A percentile compares a stretch with the other conserved stretches of the same genome.
phyloP scores from a whole-genome alignment of 2,113 vertebrate species.

The Aspiorhynchus laticeps region DNA sequence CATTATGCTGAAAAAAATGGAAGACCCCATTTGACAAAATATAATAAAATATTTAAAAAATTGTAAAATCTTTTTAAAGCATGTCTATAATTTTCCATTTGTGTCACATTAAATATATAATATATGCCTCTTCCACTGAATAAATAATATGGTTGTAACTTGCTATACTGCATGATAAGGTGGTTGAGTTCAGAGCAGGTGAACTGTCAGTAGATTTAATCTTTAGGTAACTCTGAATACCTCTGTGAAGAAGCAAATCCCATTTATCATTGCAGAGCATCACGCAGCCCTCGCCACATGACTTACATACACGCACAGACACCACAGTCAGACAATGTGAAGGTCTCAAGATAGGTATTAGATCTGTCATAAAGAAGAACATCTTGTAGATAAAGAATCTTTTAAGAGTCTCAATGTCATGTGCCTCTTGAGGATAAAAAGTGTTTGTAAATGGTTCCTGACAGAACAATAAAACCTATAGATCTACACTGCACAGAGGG shows the following conservation, averaged over 20 bases:
- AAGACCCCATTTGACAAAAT: not conserved
- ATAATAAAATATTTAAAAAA: not conserved
- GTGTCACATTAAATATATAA: not conserved
- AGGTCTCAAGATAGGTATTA: conserved; percentile 49
- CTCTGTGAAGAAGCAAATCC: conserved; percentile 37
- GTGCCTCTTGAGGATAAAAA: conserved; percentile 1
- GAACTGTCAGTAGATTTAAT: conserved; percentile 31
- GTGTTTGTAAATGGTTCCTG: not conserved
- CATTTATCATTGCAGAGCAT: conserved; percentile 41
- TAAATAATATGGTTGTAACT: not conserved
- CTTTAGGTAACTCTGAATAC: conserved; percentile 13
- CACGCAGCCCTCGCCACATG: not conserved
- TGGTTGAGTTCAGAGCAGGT: not conserved
- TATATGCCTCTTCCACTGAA: not conserved
- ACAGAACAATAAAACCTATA: not conserved
- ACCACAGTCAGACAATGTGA: conserved; percentile 50
- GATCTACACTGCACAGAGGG: not conserved
- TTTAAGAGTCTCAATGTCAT: conserved; percentile 15
- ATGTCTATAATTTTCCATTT: not conserved
- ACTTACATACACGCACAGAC: conserved; percentile 18
- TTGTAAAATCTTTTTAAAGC: too few species aligned
- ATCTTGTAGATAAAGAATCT: conserved; percentile 31
- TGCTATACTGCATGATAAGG: not conserved
- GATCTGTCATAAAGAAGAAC: conserved; percentile 41
- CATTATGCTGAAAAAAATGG: too few species aligned